Evolutionary conservation across 1,140 invertebrate species (phyloP).

Genomic region (Zaprionus davidi): DNA sequence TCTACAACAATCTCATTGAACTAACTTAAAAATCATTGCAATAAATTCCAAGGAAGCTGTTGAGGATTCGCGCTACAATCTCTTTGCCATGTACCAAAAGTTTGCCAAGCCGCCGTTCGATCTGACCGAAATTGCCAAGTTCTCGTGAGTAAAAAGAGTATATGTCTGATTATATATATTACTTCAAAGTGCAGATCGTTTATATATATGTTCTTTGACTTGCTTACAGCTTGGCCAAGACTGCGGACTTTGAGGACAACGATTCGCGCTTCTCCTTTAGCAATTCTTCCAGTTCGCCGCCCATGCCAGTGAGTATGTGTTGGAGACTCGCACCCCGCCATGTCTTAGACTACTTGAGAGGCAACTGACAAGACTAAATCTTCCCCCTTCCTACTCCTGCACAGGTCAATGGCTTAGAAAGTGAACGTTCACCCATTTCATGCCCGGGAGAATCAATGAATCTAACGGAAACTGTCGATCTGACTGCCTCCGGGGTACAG

Average conservation of each 20-base stretch:
- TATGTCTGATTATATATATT: neutral
- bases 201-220: neutral
- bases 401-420: conserved; percentile 74
- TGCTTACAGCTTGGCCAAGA: conserved; percentile 57
- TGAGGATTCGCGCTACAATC: conserved; percentile 82
- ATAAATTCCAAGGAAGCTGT: conserved; percentile 66
- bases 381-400: neutral
- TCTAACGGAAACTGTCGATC: conserved; percentile 53
- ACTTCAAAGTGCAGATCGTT: neutral
- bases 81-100: conserved; percentile 84
- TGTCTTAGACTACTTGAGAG: conserved; percentile 4
- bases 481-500: conserved; percentile 86
- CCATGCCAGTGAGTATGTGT: conserved; percentile 86
- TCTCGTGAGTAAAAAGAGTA: conserved; percentile 70
- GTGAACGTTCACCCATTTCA: conserved; percentile 61
- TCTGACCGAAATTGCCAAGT: conserved; percentile 81
- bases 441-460: conserved; percentile 25
- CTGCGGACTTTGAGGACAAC: conserved; percentile 78
- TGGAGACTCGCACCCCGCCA: conserved; percentile 38
- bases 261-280: conserved; percentile 91
- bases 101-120: conserved; percentile 83
- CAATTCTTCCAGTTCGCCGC: conserved; percentile 89
- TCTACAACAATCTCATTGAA: conserved; percentile 42
- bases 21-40: neutral
- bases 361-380: conserved; percentile 22